Evolutionary conservation across 2,113 vertebrate species (phyloP), one percentile per base, ranked within the genome.

Genomic region (Syngnathus floridae): DNA sequence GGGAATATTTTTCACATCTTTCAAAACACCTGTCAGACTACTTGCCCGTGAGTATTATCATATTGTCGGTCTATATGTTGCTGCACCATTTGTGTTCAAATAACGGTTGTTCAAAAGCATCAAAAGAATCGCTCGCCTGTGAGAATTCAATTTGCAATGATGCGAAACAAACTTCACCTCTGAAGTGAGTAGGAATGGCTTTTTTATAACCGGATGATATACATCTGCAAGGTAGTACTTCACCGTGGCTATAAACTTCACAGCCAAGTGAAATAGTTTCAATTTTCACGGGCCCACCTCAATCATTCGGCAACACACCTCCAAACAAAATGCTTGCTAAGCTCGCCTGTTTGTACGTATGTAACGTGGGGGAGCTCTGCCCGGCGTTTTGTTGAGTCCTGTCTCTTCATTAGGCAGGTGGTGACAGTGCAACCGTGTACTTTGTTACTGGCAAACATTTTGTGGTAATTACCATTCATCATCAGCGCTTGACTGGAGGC

Each of bases 391-490:
- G 87, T 88, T 79, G 49, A 80, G 46, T 82, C 87, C 81, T 87
- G 85, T 68, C 85, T 69, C 73, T 79, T 82, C 76, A 77, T 82
- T 70, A 81, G 79, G 48, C 76, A 82, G 76, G 87, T 84, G 85
- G 75, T 77, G 80, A 86, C 83, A 83, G 67, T 84, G 73, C 60
- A 80, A 64, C 70, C 78, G 69, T 70, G 62, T 69, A 46, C 61
- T n/a, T 45, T 74, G 65, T 82, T 72, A 69, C 76, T 82, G 85
- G 73, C 79, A 84, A 77, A 48, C 65, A 5, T 72, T 56, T 52
- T 69, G 36, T 78, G 21, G n/a, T 87, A 83, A 83, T 86, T 84
- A 78, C 19, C 62, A 76, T 83, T 76, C 71, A 82, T 69, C 72
- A 83, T 67, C 75, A 76, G 41, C 16, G 64, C 35, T 57, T 75